Evolutionary conservation across 2,888 invertebrate genomes (phyloP).

Genomic region (Meliscaeva auricollis): DNA sequence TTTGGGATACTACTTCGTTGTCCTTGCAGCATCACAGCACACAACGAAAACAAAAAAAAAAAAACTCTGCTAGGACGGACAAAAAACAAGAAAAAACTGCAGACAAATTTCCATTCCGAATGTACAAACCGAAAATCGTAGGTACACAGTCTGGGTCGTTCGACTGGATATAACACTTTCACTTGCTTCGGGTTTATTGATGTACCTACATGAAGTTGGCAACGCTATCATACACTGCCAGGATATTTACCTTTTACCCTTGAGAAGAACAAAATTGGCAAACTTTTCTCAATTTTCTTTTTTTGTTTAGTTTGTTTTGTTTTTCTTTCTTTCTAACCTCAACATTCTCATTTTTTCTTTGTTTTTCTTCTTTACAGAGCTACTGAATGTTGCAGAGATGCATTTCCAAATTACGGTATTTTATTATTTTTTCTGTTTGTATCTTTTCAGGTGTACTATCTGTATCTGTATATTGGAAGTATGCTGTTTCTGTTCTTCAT

Average conservation of each 20-base stretch:
- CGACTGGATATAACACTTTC: conserved; percentile 75
- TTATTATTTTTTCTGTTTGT: conserved; percentile 41
- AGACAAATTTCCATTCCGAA: conserved; percentile 64
- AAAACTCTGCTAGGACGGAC: background rate
- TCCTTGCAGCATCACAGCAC: conserved; percentile 27
- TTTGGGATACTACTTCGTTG: conserved; percentile 43
- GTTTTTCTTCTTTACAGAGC: background rate
- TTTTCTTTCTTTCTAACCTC: conserved; percentile 5
- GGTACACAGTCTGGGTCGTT: conserved; percentile 66
- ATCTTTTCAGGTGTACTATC: conserved; percentile 89
- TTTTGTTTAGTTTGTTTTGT: too few relatives aligned
- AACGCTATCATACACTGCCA: background rate
- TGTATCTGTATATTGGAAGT: conserved; percentile 94
- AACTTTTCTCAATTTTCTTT: conserved; percentile 26
- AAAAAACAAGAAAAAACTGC: conserved; percentile 36
- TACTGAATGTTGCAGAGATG: background rate
- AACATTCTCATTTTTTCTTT: conserved; percentile 8
- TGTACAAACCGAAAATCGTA: background rate
- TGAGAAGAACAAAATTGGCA: conserved; percentile 41
- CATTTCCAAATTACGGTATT: conserved; percentile 16
- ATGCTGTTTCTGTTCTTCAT: conserved; percentile 94
- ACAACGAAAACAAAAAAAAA: background rate
- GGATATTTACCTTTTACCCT: conserved; percentile 51
- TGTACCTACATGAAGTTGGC: conserved; percentile 51
- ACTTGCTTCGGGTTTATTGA: conserved; percentile 64